Evolutionary conservation across 2,888 invertebrate species (phyloP).

Genomic region (Lepidocyrtinus sp.): DNA sequence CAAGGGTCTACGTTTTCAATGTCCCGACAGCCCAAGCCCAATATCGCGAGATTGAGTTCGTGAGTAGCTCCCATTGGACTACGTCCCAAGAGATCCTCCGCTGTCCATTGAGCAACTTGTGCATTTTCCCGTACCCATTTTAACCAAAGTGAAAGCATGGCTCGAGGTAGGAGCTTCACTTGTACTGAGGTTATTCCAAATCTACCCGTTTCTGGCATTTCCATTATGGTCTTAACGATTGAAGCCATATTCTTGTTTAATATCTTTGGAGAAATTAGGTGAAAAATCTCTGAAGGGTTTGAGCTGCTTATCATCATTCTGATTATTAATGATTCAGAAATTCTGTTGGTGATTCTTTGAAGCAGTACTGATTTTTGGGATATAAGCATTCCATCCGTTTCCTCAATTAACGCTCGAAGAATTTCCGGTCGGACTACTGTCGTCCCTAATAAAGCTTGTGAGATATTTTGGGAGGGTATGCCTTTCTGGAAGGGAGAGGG

Average conservation of each 20-base stretch:
- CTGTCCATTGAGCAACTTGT: constrained; percentile 59
- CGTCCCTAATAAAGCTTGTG: constrained; percentile 59
- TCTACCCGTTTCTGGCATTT: constrained; percentile 65
- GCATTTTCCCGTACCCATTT: constrained; percentile 58
- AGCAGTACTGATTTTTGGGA: constrained; percentile 66
- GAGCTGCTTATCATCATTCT: constrained; percentile 58
- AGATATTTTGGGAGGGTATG: constrained; percentile 66
- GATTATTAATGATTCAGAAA: constrained; percentile 61
- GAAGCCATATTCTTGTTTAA: constrained; percentile 60
- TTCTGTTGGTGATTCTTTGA: constrained; percentile 55
- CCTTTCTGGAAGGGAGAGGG: constrained; percentile 66
- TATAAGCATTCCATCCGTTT: constrained; percentile 63
- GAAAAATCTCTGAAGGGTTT: constrained; percentile 60
- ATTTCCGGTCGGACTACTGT: constrained; percentile 63
- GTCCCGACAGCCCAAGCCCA: constrained; percentile 67
- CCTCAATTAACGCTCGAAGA: constrained; percentile 60
- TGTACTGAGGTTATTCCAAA: constrained; percentile 64
- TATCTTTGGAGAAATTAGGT: constrained; percentile 58
- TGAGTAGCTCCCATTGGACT: constrained; percentile 62
- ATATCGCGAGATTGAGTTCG: constrained; percentile 64
- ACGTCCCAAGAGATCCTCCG: constrained; percentile 64
- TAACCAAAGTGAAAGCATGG: constrained; percentile 63
- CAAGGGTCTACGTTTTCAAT: constrained; percentile 55
- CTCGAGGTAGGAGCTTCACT: constrained; percentile 63
- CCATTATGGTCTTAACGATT: constrained; percentile 66